Percentiles rank a stretch among this genome's conserved stretches.
These are phyloP conservation scores for Belgica antarctica DNA, from an alignment of 2,888 invertebrate species.

Conservation along the genomic window DNA sequence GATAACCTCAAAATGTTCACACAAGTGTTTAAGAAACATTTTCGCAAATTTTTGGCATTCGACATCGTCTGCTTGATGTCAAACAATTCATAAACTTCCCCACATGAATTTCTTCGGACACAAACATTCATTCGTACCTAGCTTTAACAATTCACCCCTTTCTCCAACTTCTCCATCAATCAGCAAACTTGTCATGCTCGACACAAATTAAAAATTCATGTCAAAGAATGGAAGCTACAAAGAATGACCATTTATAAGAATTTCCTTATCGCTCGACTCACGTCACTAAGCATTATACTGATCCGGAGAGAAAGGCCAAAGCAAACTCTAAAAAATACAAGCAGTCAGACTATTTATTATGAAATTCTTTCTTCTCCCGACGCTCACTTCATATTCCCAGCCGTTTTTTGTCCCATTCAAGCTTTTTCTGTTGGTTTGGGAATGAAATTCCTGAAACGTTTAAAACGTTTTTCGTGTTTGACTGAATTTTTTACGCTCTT, in stretches of 20 bases:
- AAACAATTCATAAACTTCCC: too few relatives aligned
- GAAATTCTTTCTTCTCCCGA: not conserved
- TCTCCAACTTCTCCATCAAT: slow-evolving; percentile 21
- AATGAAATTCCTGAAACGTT: slow-evolving; percentile 7
- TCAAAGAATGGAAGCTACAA: slow-evolving; percentile 28
- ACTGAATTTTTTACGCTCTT: not conserved
- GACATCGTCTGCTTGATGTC: too few relatives aligned
- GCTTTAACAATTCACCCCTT: too few relatives aligned
- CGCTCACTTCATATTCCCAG: slow-evolving; percentile 19
- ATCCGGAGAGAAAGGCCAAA: too few relatives aligned
- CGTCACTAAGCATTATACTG: slow-evolving; percentile 18
- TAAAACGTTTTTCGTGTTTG: slow-evolving; percentile 33
- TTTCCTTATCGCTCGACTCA: slow-evolving; percentile 24
- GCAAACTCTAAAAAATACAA: too few relatives aligned
- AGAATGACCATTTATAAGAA: slow-evolving; percentile 10
- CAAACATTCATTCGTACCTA: too few relatives aligned
- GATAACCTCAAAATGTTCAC: too few relatives aligned
- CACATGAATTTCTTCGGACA: too few relatives aligned
- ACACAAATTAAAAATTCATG: slow-evolving; percentile 35
- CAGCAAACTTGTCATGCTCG: slow-evolving; percentile 24
- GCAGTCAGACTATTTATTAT: slow-evolving; percentile 14
- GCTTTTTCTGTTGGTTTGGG: slow-evolving; percentile 19
- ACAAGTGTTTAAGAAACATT: too few relatives aligned
- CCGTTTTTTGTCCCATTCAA: slow-evolving; percentile 5
- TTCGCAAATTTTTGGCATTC: too few relatives aligned